Base-by-base conservation (phyloP, 2,113 vertebrate genomes). In the Geococcyx californianus region DNA sequence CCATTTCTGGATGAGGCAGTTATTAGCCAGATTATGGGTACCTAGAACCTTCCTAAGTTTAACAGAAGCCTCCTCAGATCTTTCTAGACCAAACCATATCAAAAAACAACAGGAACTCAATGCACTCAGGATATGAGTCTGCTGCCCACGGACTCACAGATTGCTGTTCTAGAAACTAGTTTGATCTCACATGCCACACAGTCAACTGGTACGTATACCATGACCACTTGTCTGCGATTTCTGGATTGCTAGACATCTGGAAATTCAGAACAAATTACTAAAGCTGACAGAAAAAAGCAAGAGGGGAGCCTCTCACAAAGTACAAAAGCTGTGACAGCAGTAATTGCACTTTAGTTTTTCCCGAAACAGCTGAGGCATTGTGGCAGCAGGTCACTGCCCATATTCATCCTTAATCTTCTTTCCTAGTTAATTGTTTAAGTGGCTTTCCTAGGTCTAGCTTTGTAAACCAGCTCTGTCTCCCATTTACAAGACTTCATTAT, bases 121-220 rank as follows among this genome's bases (percentile, higher is more conserved):
- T 0, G 3, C 38, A 52, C 36, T 52, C 28, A 68, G 49, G 56
- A 49, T 16, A 56, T 0, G 0, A 76, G 31, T 13, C 45, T 38
- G 49, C 31, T 68, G 58, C n/a, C 31, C 36, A 11, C 0, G 0
- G 3, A 11, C 38, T 68, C 31, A 49, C 6, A 73, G 49, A 47
- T 34, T 3, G 1, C 5, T 11, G 82, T 54, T 82, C 63, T 21
- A n/a, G 54, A 69, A 34, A 51, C 7, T 0, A 69, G 55, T 74
- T 92, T 62, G 16, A 74, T 29, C 85, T 47, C 26, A 36, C 25
- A 40, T 1, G 10, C 47, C 62, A 70, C 31, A 31, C 14, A 33
- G 54, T 49, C 49, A 66, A 10, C 54, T 1, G 1, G 13, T 36
- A 44, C 31, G 6, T 0, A 0, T 26, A 56, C 29, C 23, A 4